Conservation (phyloP, 2,888 invertebrate species). For the Xylota sylvarum region DNA sequence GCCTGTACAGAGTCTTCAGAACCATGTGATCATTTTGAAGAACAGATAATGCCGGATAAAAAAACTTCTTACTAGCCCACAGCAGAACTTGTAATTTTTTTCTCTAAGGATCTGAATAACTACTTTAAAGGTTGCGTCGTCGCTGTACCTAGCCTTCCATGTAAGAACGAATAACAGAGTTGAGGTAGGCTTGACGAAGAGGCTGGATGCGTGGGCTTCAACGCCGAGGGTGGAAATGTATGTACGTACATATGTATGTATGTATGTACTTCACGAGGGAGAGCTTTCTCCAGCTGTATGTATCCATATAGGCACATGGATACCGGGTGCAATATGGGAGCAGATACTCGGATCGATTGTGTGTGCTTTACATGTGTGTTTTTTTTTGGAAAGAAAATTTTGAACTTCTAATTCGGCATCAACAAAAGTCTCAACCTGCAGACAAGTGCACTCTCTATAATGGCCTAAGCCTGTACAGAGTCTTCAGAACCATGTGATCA, state of each 20-base stretch:
- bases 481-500: no score
- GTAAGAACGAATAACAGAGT: conserved; percentile 28
- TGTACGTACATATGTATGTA: no score
- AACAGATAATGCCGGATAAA: no score
- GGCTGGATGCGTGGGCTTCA: conserved; percentile 47
- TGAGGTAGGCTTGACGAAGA: conserved; percentile 64
- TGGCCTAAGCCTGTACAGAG: no score
- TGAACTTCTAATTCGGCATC: conserved; percentile 41
- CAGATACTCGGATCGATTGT: neutral
- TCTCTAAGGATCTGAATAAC: no score
- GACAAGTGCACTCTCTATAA: no score
- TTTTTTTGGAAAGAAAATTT: conserved; percentile 10
- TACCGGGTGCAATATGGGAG: conserved; percentile 38
- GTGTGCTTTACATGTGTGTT: neutral
- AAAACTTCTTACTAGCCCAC: no score
- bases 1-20: no score
- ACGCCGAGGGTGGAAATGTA: conserved; percentile 6
- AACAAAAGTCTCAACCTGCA: neutral
- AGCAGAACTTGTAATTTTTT: no score
- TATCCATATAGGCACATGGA: conserved; percentile 28
- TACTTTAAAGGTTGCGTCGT: no score
- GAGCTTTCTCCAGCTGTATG: conserved; percentile 68
- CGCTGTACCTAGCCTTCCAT: no score
- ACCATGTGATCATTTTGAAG: no score
- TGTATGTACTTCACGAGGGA: conserved; percentile 30